These are phyloP conservation scores for Drosophila anomelani DNA, from an alignment of 2,888 invertebrate species.

Conservation along the genomic window DNA sequence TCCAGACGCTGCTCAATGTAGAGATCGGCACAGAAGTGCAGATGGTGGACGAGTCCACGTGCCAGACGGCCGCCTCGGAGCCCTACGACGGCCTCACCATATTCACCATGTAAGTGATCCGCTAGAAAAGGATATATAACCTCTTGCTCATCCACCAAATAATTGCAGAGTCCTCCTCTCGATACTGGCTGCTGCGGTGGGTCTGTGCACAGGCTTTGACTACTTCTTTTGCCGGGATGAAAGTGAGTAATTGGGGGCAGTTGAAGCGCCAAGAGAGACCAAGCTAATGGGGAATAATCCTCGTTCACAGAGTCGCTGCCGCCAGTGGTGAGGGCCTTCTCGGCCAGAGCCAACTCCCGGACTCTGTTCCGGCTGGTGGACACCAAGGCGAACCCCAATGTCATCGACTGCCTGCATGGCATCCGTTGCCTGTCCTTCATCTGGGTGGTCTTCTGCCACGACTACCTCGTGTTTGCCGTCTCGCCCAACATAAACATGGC, in stretches of 20 bases:
- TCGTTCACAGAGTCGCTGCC: background rate
- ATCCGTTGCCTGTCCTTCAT: conserved; percentile 83
- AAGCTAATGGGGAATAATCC: background rate
- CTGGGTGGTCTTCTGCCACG: conserved; percentile 84
- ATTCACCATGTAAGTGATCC: conserved; percentile 69
- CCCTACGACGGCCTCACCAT: conserved; percentile 64
- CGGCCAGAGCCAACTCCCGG: conserved; percentile 65
- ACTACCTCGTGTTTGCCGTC: conserved; percentile 41
- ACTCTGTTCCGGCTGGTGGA: conserved; percentile 56
- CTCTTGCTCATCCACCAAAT: conserved; percentile 20
- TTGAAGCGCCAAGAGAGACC: no score
- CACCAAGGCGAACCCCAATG: conserved; percentile 56
- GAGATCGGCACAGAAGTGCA: background rate
- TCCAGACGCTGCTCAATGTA: conserved; percentile 33
- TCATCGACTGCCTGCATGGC: conserved; percentile 83
- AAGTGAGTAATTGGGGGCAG: conserved; percentile 24
- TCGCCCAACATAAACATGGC: conserved; percentile 57
- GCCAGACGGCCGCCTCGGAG: conserved; percentile 41
- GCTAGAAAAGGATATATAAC: background rate
- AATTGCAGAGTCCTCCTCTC: conserved; percentile 50
- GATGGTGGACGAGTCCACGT: conserved; percentile 37
- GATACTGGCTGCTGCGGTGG: conserved; percentile 32
- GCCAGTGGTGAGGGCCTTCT: conserved; percentile 65
- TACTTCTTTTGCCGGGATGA: conserved; percentile 47
- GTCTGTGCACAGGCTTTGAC: conserved; percentile 50